phyloP scores from a whole-genome alignment of 2,113 vertebrate genomes.

The Alethe diademata region DNA sequence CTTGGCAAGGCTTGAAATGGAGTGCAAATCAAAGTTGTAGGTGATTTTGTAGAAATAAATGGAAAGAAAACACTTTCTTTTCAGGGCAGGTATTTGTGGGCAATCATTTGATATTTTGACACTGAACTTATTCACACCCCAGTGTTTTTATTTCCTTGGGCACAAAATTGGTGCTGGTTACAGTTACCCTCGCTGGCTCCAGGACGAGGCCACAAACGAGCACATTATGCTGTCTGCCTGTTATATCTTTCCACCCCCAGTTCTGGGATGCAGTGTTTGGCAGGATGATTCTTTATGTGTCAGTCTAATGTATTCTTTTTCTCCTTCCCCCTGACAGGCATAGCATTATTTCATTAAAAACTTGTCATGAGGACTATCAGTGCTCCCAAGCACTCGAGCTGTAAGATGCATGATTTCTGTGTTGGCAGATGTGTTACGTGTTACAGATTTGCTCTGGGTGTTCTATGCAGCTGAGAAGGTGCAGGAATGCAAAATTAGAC shows the following conservation, averaged over 20 bases:
- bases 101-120: neutral
- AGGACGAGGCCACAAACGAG: neutral
- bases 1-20: neutral
- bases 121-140: neutral
- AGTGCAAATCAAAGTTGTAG: neutral
- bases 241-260: neutral
- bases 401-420: neutral
- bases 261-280: neutral
- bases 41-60: neutral
- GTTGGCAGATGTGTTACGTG: neutral
- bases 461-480: neutral
- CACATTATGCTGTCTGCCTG: neutral
- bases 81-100: neutral
- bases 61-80: neutral
- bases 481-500: neutral
- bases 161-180: neutral
- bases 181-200: neutral
- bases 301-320: neutral
- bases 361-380: neutral
- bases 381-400: neutral
- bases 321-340: neutral
- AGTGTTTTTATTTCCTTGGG: neutral
- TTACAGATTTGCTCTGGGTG: neutral
- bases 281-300: constrained; percentile 1
- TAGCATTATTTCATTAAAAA: constrained; percentile 43